These are phyloP conservation scores for Holothuria glaberrima DNA, from an alignment of 35 echinoderm and acorn worm genomes.

Conservation along the genomic window DNA sequence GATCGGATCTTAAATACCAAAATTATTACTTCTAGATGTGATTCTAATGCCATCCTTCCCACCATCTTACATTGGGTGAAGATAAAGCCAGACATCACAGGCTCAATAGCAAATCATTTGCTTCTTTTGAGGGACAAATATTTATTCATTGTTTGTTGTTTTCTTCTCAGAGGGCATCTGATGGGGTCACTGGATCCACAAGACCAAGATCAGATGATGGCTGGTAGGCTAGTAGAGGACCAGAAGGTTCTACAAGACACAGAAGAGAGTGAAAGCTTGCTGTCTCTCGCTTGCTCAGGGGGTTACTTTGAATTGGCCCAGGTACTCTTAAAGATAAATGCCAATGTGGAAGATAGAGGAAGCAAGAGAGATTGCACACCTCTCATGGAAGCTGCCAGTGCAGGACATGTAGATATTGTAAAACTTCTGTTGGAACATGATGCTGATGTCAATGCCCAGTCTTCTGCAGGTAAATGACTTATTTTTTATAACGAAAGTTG, in stretches of 20 bases:
- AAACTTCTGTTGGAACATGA: slow-evolving; percentile 87
- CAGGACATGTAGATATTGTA: slow-evolving; percentile 89
- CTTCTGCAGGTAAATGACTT: slow-evolving; percentile 76
- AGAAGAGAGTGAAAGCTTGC: slow-evolving; percentile 82
- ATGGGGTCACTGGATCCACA: slow-evolving; percentile 53
- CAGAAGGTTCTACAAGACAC: slow-evolving; percentile 85
- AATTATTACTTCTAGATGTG: too few species aligned
- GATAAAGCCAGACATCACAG: too few species aligned
- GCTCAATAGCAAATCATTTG: background rate
- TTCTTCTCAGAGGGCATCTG: slow-evolving; percentile 54
- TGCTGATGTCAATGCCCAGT: slow-evolving; percentile 94
- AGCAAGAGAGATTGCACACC: slow-evolving; percentile 96
- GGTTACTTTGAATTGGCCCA: slow-evolving; percentile 96
- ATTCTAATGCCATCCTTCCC: too few species aligned
- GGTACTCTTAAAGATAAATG: slow-evolving; percentile 93
- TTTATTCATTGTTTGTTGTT: background rate
- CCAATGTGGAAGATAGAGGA: slow-evolving; percentile 93
- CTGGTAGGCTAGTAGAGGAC: slow-evolving; percentile 66
- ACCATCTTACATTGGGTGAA: too few species aligned
- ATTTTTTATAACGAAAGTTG: background rate
- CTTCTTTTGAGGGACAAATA: background rate
- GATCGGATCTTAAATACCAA: too few species aligned
- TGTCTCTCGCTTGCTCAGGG: slow-evolving; percentile 95
- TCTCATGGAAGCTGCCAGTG: slow-evolving; percentile 96
- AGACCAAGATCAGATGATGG: slow-evolving; percentile 59